A percentile compares a stretch with the other conserved stretches of the same genome.
Conservation (phyloP, 2,797 vertebrate species). For the Takifugu ocellatus region DNA sequence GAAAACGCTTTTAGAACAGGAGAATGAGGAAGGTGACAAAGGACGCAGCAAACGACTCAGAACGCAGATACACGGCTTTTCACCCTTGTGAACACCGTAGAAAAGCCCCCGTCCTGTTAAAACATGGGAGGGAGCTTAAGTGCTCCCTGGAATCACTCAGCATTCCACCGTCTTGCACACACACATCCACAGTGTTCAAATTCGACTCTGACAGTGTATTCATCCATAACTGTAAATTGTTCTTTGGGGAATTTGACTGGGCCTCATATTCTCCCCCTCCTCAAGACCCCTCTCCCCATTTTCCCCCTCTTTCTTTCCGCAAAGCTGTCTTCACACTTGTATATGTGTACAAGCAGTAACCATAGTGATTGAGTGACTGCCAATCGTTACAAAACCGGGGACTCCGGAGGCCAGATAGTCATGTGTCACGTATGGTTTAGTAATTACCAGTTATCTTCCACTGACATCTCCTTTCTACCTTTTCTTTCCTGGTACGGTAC, state of each 20-base stretch:
- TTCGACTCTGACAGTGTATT: constrained; percentile 69
- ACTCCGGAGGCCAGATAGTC: neutral
- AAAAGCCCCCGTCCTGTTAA: constrained; percentile 58
- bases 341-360: constrained; percentile 27
- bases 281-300: constrained; percentile 19
- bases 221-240: constrained; percentile 76
- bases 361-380: constrained; percentile 23
- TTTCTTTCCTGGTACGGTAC: neutral
- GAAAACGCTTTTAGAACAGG: constrained; percentile 60
- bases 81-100: constrained; percentile 55
- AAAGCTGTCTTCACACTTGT: constrained; percentile 6
- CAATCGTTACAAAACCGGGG: constrained; percentile 30
- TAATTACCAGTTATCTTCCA: constrained; percentile 1
- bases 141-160: constrained; percentile 68
- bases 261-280: constrained; percentile 39
- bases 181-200: constrained; percentile 43
- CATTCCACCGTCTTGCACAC: constrained; percentile 46
- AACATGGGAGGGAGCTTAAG: constrained; percentile 36
- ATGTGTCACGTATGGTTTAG: constrained; percentile 11
- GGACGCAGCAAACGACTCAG: constrained; percentile 63
- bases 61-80: constrained; percentile 68
- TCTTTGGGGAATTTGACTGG: constrained; percentile 66
- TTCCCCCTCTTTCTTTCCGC: neutral
- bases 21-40: constrained; percentile 49
- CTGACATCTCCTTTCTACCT: constrained; percentile 3